Evolutionary conservation across 2,888 invertebrate species (phyloP).

Genomic region (Dendrolimus houi): DNA sequence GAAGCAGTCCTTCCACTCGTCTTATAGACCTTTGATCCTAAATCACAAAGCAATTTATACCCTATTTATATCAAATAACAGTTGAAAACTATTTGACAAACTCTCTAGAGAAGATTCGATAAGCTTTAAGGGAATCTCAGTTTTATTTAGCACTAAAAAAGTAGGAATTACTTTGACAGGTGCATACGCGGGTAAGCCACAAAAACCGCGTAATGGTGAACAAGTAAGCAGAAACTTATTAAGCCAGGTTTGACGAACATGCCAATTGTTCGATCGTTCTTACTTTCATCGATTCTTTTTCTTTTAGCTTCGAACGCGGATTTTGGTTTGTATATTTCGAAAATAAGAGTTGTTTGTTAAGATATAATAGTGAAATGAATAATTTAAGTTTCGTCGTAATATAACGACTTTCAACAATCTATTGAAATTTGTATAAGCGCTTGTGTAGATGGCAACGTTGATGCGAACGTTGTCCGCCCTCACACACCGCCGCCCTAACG

Average conservation of each 20-base stretch:
- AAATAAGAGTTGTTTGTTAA: too few species aligned
- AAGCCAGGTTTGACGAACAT: constrained; percentile 57
- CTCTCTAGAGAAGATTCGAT: not conserved
- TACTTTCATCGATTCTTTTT: constrained; percentile 21
- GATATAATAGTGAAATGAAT: too few species aligned
- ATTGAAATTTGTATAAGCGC: too few species aligned
- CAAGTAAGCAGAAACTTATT: constrained; percentile 64
- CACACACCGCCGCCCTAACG: too few species aligned
- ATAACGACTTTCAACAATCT: too few species aligned
- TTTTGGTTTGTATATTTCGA: too few species aligned
- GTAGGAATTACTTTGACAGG: not conserved
- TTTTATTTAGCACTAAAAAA: not conserved
- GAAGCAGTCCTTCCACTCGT: constrained; percentile 44
- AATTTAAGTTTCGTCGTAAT: too few species aligned
- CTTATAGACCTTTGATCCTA: constrained; percentile 35
- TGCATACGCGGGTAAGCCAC: constrained; percentile 6
- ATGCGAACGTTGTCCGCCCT: too few species aligned
- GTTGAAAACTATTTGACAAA: constrained; percentile 8
- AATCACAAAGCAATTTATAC: constrained; percentile 16
- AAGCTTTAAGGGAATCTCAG: not conserved
- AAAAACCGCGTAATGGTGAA: constrained; percentile 58
- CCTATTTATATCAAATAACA: constrained; percentile 7
- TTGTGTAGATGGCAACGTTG: too few species aligned
- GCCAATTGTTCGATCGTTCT: constrained; percentile 47
- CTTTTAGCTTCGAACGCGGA: too few species aligned